These are phyloP conservation scores for Spheniscus mendiculus DNA, from an alignment of 2,113 vertebrate species.

Conservation along the genomic window DNA sequence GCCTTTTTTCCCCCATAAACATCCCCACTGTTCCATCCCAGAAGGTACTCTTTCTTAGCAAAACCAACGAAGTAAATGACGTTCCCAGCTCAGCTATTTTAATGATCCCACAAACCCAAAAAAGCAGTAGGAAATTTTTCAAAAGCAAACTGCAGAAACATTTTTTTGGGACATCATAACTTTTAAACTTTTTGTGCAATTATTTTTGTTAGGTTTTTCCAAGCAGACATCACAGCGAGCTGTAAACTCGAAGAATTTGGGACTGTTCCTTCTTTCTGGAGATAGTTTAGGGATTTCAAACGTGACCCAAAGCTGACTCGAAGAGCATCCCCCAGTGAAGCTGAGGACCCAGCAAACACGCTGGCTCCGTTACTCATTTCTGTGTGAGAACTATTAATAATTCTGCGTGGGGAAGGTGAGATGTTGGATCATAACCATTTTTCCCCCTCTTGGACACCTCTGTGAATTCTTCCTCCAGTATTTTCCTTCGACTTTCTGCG, in stretches of 20 bases:
- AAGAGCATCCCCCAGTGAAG: not conserved
- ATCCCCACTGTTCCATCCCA: constrained; percentile 12
- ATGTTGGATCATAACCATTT: not conserved
- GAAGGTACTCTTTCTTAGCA: constrained; percentile 42
- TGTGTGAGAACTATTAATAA: not conserved
- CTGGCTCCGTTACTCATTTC: not conserved
- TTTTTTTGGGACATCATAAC: not conserved
- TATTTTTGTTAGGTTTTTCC: not conserved
- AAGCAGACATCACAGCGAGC: not conserved
- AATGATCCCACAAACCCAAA: constrained; percentile 56
- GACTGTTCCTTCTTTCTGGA: not conserved
- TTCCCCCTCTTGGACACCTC: not conserved
- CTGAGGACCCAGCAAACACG: rapidly evolving
- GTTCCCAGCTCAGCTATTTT: constrained; percentile 61
- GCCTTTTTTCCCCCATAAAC: not conserved
- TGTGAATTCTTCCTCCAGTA: not conserved
- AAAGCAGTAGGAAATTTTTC: constrained; percentile 37
- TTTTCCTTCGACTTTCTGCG: not conserved
- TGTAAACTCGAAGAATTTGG: not conserved
- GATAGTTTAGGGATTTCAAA: not conserved
- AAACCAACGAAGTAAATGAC: not conserved
- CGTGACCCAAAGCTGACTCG: not conserved
- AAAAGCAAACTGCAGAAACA: constrained; percentile 9
- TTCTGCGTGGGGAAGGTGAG: not conserved
- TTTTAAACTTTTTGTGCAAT: not conserved